Base-by-base conservation (phyloP, 2,113 vertebrate genomes). In the Lipophrys pholis region DNA sequence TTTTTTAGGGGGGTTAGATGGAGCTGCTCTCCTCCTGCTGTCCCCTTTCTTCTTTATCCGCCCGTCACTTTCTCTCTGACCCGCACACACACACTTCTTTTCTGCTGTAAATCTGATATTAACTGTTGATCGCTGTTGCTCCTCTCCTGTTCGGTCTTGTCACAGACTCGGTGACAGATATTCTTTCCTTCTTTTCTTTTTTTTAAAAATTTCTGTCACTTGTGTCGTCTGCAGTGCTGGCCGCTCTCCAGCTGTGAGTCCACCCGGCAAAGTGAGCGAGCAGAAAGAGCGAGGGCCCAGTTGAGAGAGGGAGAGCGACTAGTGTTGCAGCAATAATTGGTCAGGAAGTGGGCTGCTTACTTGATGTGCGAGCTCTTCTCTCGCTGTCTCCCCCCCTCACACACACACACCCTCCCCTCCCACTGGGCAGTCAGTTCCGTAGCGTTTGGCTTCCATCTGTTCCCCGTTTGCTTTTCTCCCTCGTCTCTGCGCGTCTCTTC, bases 241-340 rank as follows among this genome's bases (percentile, higher is more conserved):
- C 88, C 54, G 5, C 21, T 51, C 77, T 91, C 92, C 93, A 93
- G 80, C 65, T 82, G 70, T 36, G 35, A 74, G 68, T 62, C 66
- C 68, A 45, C 79, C 51, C 55, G 5, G 59, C 66, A 61, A 17
- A 77, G 76, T n/a, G 63, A 75, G 78, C 61, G 66, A 79, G 79
- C 8, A 51, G 54, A 63, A 43, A 21, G 70, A 73, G 69, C 36
- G 6, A 55, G 60, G 74, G 60, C 40, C 63, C 53, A 6, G 46
- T 73, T 67, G 51, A 60, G 50, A 57, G 49, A 30, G 46, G 45
- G 59, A 70, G 57, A 75, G 85, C 54, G 80, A 56, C 59, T 53
- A 76, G 85, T 88, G 87, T 82, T 77, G 84, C 89, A 78, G 85
- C 88, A 88, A 82, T 90, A 92, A 91, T 90, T 88, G 87, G 81